Base-by-base conservation (phyloP, 2,113 vertebrate genomes). In the Numida meleagris region DNA sequence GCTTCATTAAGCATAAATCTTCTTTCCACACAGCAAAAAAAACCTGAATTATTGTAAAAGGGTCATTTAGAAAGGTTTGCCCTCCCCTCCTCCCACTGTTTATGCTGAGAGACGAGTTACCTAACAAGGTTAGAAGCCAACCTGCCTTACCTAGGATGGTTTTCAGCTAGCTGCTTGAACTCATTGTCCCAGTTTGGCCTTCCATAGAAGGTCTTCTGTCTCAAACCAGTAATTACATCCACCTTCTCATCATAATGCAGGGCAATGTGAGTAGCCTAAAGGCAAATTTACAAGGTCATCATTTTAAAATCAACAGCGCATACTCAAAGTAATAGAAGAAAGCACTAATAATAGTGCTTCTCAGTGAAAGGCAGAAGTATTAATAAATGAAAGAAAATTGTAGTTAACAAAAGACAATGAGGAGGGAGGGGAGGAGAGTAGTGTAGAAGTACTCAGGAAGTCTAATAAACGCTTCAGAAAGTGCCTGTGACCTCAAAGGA, bases 151-250 rank as follows among this genome's bases (percentile, higher is more conserved):
- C 98, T 94, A 65, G 98, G 97, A 89, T 98, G 98, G 33, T 89
- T 95, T 86, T 97, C 95, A 24, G 98, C 98, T 40, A 98, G 96
- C 88, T 96, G 81, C 85, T 97, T 98, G 95, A 98, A 98, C 88
- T 98, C 98, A 3, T 95, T 95, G 86, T 98, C 96, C 98, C 98
- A 98, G 93, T 98, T 98, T 46, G 98, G 98, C 89, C 98, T 97
- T 92, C 98, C 98, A 16, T 97, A 98, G 86, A 78, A 97, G 8
- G 98, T 98, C 96, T 98, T 98, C 91, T 98, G 97, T 95, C 93
- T 97, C 91, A 98, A 94, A 74, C 98, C 98, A 9, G 98, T 98
- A 82, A 98, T 97, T 92, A 97, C 97, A 27, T 98, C 98, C 38
- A 91, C 86, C 50, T 97, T 97, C 84, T 97, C 94, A 94, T 98